A percentile compares a stretch with the other conserved stretches of the same genome.
phyloP scores from a whole-genome alignment of 2,113 vertebrate species.

The Prolemur simus region DNA sequence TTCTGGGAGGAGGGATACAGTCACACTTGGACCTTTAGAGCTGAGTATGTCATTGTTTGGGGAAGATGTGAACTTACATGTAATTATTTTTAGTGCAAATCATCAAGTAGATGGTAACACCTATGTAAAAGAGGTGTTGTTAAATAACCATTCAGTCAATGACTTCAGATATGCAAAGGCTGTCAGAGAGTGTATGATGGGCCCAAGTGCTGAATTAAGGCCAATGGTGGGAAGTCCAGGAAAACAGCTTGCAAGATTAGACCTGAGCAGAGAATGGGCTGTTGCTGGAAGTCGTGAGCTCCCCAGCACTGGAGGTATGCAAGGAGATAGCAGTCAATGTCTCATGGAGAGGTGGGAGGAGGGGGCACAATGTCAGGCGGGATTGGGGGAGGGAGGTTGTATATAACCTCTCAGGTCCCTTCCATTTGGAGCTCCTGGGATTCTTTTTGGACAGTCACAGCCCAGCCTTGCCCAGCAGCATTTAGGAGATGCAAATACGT shows the following conservation, averaged over 20 bases:
- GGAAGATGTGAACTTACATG: not conserved
- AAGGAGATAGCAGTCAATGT: not conserved
- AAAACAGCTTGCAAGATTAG: not conserved
- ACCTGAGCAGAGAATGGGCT: not conserved
- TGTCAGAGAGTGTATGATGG: not conserved
- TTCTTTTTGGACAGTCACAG: not conserved
- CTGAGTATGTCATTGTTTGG: not conserved
- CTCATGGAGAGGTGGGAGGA: not conserved
- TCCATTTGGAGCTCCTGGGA: not conserved
- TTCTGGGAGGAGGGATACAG: not conserved
- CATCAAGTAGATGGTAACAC: not conserved
- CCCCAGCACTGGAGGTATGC: not conserved
- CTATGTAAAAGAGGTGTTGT: not conserved
- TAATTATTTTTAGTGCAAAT: not conserved
- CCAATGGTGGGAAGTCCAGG: not conserved
- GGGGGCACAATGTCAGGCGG: not conserved
- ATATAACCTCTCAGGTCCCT: not conserved
- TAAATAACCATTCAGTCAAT: not conserved
- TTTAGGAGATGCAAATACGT: not conserved
- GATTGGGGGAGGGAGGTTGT: not conserved
- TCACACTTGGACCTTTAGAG: not conserved
- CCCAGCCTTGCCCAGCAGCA: fast-evolving
- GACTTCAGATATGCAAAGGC: not conserved
- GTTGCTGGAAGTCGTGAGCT: not conserved
- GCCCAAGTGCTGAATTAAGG: too few species aligned